Percentiles rank a stretch among this genome's conserved stretches.
Evolutionary conservation across 1,140 invertebrate species (phyloP).

Genomic region (Saxidomus purpurata): DNA sequence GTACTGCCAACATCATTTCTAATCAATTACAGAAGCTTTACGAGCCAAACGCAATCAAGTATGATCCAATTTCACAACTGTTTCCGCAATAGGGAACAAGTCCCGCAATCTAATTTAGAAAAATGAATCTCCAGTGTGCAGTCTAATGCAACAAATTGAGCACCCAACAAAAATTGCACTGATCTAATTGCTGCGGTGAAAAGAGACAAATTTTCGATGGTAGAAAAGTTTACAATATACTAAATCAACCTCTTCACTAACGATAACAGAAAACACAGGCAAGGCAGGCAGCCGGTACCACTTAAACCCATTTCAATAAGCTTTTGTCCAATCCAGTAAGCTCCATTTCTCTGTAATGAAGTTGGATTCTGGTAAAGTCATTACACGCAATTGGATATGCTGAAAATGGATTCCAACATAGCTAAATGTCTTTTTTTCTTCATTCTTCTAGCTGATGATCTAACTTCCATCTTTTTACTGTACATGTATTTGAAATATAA

Average conservation of each 20-base stretch:
- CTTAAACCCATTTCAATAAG: too few relatives aligned
- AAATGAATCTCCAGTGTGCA: background rate
- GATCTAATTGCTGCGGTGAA: background rate
- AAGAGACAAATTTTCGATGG: background rate
- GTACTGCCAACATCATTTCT: background rate
- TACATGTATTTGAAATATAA: too few relatives aligned
- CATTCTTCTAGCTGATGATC: too few relatives aligned
- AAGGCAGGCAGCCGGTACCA: too few relatives aligned
- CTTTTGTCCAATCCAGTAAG: too few relatives aligned
- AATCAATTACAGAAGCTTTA: conserved; percentile 35
- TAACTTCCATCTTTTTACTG: too few relatives aligned
- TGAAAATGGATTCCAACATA: too few relatives aligned
- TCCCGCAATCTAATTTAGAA: conserved; percentile 43
- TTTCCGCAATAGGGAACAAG: background rate
- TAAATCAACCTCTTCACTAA: background rate
- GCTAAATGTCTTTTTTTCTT: too few relatives aligned
- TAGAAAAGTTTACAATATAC: background rate
- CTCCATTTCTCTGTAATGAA: too few relatives aligned
- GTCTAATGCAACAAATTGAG: conserved; percentile 25
- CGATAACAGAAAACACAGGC: background rate
- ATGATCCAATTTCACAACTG: conserved; percentile 28
- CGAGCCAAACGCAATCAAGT: conserved; percentile 43
- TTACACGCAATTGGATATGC: too few relatives aligned
- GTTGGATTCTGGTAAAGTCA: too few relatives aligned
- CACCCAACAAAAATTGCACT: background rate